phyloP scores from a whole-genome alignment of 1,140 invertebrate species.

The Metopolophium dirhodum region DNA sequence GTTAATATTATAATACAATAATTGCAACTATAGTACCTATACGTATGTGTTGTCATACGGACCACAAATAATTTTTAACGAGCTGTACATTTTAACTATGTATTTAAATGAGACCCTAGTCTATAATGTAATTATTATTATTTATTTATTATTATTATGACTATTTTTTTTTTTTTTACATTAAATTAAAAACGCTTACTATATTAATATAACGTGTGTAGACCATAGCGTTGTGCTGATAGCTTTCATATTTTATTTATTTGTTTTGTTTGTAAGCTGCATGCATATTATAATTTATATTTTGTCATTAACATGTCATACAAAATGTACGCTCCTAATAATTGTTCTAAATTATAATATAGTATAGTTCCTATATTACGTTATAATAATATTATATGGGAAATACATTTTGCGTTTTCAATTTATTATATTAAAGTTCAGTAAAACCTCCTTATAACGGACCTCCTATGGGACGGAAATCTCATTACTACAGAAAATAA shows the following conservation, averaged over 20 bases:
- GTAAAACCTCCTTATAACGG: too few relatives aligned
- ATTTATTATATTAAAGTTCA: not conserved
- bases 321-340: not conserved
- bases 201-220: not conserved
- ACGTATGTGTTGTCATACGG: not conserved
- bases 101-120: constrained; percentile 3
- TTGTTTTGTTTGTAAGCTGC: constrained; percentile 37
- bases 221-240: constrained; percentile 2
- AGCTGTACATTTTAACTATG: not conserved
- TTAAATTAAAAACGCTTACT: not conserved
- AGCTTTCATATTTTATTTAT: constrained; percentile 15
- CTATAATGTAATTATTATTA: constrained; percentile 27
- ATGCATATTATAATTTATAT: not conserved
- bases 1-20: not conserved
- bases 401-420: not conserved
- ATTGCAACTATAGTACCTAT: not conserved
- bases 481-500: too few relatives aligned
- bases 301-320: constrained; percentile 5
- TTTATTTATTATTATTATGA: constrained; percentile 18
- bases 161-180: not conserved
- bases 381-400: constrained; percentile 13
- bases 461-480: too few relatives aligned
- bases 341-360: not conserved
- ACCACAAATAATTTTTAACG: not conserved
- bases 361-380: constrained; percentile 26